phyloP scores from a whole-genome alignment of 2,797 vertebrate species.

The Varecia variegata region DNA sequence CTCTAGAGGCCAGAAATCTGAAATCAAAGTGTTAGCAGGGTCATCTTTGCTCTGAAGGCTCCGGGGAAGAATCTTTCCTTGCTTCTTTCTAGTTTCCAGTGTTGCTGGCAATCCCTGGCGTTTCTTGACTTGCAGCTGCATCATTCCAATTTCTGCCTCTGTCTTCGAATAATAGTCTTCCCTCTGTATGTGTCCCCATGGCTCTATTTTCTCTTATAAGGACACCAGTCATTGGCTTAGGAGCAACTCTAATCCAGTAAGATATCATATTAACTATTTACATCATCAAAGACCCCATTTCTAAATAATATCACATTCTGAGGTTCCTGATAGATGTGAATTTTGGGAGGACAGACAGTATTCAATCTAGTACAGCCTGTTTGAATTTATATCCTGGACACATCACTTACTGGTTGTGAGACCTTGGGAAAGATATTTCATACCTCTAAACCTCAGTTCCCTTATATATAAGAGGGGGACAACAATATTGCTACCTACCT shows the following conservation, averaged over 20 bases:
- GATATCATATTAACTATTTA: neutral
- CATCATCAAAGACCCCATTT: neutral
- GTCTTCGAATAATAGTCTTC: neutral
- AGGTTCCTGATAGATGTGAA: neutral
- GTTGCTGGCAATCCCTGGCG: neutral
- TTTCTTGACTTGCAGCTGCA: neutral
- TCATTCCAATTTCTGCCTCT: neutral
- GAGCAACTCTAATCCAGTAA: fast-evolving
- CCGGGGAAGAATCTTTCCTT: neutral
- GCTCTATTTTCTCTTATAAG: neutral
- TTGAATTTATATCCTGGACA: neutral
- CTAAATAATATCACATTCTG: neutral
- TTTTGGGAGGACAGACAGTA: fast-evolving
- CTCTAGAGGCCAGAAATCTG: neutral
- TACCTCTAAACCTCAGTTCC: neutral
- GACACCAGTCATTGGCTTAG: neutral
- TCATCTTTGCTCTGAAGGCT: neutral
- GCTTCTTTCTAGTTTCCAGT: neutral
- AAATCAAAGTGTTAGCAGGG: neutral
- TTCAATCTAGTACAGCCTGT: neutral
- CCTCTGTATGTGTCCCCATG: fast-evolving
- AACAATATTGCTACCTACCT: neutral
- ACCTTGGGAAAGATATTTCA: neutral
- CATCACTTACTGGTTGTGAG: neutral
- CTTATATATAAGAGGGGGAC: neutral